These are phyloP conservation scores for Gambelia wislizenii DNA, from an alignment of 2,797 vertebrate species.

Conservation along the genomic window DNA sequence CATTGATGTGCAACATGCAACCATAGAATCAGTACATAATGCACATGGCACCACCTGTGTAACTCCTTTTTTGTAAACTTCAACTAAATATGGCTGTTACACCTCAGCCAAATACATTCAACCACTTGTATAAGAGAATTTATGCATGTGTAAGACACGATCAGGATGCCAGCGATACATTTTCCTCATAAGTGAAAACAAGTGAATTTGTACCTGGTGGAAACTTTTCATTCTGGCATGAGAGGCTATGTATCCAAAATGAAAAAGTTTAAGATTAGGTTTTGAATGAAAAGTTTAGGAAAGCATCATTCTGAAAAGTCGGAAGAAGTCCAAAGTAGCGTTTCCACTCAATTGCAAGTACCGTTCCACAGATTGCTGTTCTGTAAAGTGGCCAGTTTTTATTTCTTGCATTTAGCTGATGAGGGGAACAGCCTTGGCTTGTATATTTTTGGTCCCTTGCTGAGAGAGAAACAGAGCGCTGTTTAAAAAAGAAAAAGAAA, in stretches of 20 bases:
- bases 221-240: no score
- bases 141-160: no score
- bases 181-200: background rate
- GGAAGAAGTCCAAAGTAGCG: slow-evolving; percentile 41
- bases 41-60: no score
- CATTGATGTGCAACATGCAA: no score
- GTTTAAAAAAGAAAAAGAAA: background rate
- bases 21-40: no score
- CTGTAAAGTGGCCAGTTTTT: slow-evolving; percentile 56
- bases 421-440: slow-evolving; percentile 11
- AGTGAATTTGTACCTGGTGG: background rate
- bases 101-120: no score
- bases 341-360: slow-evolving; percentile 49
- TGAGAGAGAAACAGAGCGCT: slow-evolving; percentile 53
- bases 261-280: background rate
- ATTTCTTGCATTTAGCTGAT: slow-evolving; percentile 36
- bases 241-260: background rate
- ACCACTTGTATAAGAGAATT: no score
- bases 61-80: no score
- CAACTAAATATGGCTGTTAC: no score
- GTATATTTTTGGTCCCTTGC: slow-evolving; percentile 53
- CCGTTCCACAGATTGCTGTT: slow-evolving; percentile 47
- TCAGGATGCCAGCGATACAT: background rate
- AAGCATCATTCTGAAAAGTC: slow-evolving; percentile 1
- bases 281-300: background rate